Conservation (phyloP, 1,140 invertebrate species). For the Muscidifurax raptorellus region DNA sequence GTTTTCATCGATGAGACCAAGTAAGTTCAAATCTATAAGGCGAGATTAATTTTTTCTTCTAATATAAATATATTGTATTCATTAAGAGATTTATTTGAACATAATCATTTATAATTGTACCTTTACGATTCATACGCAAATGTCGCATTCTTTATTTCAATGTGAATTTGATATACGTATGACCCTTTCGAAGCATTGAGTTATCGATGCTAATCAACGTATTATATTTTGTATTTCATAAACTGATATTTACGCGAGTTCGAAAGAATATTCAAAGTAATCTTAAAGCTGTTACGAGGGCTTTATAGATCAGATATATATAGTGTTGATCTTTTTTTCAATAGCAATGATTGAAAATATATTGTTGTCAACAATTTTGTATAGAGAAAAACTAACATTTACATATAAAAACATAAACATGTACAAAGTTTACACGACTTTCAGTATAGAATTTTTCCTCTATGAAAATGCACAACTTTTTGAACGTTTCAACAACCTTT, state of each 20-base stretch:
- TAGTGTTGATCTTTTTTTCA: neutral
- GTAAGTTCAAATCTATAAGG: constrained; percentile 77
- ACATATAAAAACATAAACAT: constrained; percentile 2
- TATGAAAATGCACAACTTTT: neutral
- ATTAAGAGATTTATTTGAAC: neutral
- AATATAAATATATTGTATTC: neutral
- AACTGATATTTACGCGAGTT: neutral
- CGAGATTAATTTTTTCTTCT: neutral
- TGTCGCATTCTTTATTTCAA: constrained; percentile 17
- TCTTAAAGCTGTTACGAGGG: neutral
- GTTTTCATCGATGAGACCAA: constrained; percentile 93
- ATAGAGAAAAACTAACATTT: neutral
- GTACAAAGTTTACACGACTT: constrained; percentile 5
- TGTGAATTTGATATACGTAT: neutral
- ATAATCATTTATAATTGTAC: neutral
- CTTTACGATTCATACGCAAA: constrained; percentile 9
- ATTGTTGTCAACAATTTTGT: no score
- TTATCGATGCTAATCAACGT: neutral
- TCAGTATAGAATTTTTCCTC: neutral
- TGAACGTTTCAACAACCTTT: neutral
- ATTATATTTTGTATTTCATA: neutral
- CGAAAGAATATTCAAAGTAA: neutral
- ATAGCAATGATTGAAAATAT: no score
- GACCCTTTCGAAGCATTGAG: neutral
- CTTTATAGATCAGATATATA: neutral